Base-by-base conservation (phyloP, 2,797 vertebrate species). In the Jordanella pulchra region DNA sequence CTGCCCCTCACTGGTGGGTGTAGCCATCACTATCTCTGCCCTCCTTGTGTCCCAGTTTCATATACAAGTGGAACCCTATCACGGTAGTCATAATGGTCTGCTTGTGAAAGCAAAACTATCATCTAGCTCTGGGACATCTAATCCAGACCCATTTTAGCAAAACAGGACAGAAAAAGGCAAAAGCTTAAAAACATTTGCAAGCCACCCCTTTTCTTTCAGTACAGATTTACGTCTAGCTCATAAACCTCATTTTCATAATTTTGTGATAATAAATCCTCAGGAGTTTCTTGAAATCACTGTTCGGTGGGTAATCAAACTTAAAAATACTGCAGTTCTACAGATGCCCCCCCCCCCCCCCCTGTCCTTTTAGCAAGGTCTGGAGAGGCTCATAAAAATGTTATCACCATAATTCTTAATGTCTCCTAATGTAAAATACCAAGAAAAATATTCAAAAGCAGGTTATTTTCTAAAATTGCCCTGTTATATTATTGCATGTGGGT, bases 191-290 rank as follows among this genome's bases (percentile, higher is more conserved):
- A 30, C 44, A 30, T 74, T 58, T 69, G 71, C 73, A 75, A 78
- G 50, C 79, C 78, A 80, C 67, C 78, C 42, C 60, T 66, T 69
- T 25, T 56, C 63, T 65, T 47, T 58, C 32, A 67, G 68, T 35
- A 63, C 45, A 73, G 65, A 71, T 60, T 25, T 53, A 71, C 45
- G 69, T 78, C 39, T 15, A 73, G 30, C 61, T 79, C 71, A 72
- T 83, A 79, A 69, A 63, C 44, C 30, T 72, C 74, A 81, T 61
- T 35, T 65, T 79, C 14, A 35, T 65, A 73, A 39, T 78, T 72
- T 48, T 72, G 65, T 71, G 68, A 42, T 58, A 47, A 44, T 71
- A 71, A 80, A 71, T 77, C 42, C 54, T 71, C 60, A 65, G 65
- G 23, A 48, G 15, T 45, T 54, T 13, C 65, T 58, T 75, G 68